These are phyloP conservation scores for Diorhabda sublineata DNA, from an alignment of 1,140 invertebrate genomes.

Conservation along the genomic window DNA sequence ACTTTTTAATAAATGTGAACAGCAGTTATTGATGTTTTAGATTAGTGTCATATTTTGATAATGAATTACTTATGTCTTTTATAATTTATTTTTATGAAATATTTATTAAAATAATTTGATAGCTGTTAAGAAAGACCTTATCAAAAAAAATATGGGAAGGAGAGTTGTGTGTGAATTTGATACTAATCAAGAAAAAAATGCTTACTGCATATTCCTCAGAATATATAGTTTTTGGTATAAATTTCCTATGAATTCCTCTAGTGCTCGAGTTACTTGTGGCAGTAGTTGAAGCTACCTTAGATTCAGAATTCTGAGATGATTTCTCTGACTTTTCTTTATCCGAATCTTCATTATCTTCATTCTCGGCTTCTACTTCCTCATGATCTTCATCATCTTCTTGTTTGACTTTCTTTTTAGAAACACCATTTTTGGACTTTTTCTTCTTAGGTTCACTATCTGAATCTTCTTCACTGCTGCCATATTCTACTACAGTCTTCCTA, in stretches of 20 bases:
- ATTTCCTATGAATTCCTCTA: slow-evolving; percentile 26
- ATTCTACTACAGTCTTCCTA: slow-evolving; percentile 11
- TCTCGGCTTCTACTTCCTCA: not conserved
- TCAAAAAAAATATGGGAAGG: too few relatives aligned
- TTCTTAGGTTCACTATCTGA: slow-evolving; percentile 22
- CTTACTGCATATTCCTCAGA: slow-evolving; percentile 34
- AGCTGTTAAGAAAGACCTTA: too few relatives aligned
- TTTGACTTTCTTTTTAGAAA: not conserved
- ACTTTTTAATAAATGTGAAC: too few relatives aligned
- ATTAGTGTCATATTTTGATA: too few relatives aligned
- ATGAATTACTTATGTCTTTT: too few relatives aligned
- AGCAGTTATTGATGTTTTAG: too few relatives aligned
- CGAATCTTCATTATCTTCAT: slow-evolving; percentile 3
- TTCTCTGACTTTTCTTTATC: slow-evolving; percentile 15
- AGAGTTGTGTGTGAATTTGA: too few relatives aligned
- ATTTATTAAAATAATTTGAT: too few relatives aligned
- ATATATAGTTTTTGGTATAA: slow-evolving; percentile 32
- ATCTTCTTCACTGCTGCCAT: slow-evolving; percentile 8
- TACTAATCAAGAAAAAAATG: not conserved
- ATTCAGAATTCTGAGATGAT: slow-evolving; percentile 23
- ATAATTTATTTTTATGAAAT: too few relatives aligned
- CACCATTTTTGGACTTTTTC: slow-evolving; percentile 19
- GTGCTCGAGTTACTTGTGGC: not conserved
- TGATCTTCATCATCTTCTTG: slow-evolving; percentile 4
- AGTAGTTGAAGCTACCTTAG: slow-evolving; percentile 16